Conservation (phyloP, 2,113 vertebrate genomes). For the Emydocephalus ijimae region DNA sequence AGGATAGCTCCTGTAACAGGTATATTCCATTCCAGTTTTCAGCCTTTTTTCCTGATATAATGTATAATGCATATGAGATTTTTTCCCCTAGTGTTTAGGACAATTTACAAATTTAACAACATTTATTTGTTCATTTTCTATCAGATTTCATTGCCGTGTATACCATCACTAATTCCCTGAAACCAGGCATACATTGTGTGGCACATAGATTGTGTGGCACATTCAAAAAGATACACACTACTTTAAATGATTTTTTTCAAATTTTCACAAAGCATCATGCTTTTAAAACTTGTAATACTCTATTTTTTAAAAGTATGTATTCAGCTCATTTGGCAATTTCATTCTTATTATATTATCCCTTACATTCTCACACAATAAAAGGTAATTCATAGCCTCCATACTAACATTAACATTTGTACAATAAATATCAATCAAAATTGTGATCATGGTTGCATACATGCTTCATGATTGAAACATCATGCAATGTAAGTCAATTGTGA, state of each 20-base stretch:
- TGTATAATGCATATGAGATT: slow-evolving; percentile 34
- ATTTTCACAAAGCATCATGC: not conserved
- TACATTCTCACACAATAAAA: not conserved
- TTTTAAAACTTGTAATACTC: not conserved
- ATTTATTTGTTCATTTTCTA: slow-evolving; percentile 29
- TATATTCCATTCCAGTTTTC: slow-evolving; percentile 35
- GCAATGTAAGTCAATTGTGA: not conserved
- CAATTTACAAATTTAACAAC: slow-evolving; percentile 20
- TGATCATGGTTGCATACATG: not conserved
- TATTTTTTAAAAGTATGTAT: not conserved
- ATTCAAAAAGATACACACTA: not conserved
- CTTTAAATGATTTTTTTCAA: slow-evolving; percentile 8
- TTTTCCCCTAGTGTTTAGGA: slow-evolving; percentile 18
- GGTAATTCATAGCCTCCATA: not conserved
- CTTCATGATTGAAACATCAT: not conserved
- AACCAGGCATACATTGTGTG: slow-evolving; percentile 30
- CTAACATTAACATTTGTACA: not conserved
- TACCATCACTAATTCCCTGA: slow-evolving; percentile 10
- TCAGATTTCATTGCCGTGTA: slow-evolving; percentile 27
- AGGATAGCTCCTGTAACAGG: slow-evolving; percentile 41
- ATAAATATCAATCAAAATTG: not conserved
- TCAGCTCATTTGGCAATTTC: not conserved
- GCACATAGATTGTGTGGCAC: slow-evolving; percentile 23
- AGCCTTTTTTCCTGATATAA: slow-evolving; percentile 46
- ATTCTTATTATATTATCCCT: not conserved